A percentile compares a stretch with the other conserved stretches of the same genome.
These are phyloP conservation scores for Chionomys nivalis DNA, from an alignment of 2,113 vertebrate species.

Conservation along the genomic window DNA sequence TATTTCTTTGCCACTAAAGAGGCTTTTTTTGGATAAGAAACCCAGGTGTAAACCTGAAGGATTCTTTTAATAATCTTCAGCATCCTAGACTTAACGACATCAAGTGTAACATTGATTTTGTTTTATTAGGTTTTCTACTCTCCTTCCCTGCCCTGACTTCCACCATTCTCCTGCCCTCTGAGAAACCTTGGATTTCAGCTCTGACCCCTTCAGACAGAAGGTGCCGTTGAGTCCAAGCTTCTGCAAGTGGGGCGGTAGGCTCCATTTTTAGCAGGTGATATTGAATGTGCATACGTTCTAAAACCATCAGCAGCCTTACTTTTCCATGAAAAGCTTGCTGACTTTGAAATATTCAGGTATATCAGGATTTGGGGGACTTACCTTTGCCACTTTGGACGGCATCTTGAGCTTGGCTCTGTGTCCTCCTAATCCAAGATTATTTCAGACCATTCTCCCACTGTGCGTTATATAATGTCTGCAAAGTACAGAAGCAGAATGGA, in stretches of 20 bases:
- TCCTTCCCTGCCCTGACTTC: not conserved
- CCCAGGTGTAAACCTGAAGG: not conserved
- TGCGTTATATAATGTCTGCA: constrained; percentile 84
- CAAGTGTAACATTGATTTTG: not conserved
- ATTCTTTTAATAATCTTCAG: constrained; percentile 51
- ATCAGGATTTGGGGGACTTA: not conserved
- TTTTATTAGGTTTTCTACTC: constrained; percentile 20
- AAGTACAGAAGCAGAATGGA: constrained; percentile 74
- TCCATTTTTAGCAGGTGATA: constrained; percentile 35
- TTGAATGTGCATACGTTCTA: constrained; percentile 5
- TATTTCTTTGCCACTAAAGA: not conserved
- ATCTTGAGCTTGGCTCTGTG: constrained; percentile 73
- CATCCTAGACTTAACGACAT: not conserved
- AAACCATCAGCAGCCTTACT: not conserved
- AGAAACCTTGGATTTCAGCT: not conserved
- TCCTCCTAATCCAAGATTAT: constrained; percentile 91
- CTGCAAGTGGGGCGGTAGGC: not conserved
- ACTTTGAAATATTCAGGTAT: constrained; percentile 61
- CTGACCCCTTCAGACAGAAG: constrained; percentile 27
- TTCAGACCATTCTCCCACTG: constrained; percentile 83
- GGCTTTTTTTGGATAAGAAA: not conserved
- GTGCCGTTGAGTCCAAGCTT: not conserved
- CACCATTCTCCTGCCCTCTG: not conserved
- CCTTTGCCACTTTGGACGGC: constrained; percentile 38
- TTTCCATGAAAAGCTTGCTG: not conserved